Evolutionary conservation across 2,888 invertebrate genomes (phyloP).

Genomic region (Athetis lepigone): DNA sequence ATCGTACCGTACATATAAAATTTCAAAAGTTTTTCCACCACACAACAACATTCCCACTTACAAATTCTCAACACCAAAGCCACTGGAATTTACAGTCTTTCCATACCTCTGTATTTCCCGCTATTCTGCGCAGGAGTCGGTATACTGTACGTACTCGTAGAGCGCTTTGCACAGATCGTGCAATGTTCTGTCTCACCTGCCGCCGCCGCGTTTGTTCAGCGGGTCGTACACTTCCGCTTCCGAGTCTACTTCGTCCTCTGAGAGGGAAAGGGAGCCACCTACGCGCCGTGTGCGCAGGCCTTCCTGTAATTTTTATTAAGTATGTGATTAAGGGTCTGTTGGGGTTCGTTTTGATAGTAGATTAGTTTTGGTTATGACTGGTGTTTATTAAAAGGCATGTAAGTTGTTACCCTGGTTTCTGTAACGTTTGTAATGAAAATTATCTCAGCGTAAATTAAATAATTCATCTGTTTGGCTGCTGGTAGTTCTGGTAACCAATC

Average conservation of each 20-base stretch:
- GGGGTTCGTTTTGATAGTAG: neutral
- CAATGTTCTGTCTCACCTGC: conserved; percentile 86
- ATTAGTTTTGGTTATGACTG: neutral
- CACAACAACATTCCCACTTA: neutral
- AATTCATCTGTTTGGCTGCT: no score
- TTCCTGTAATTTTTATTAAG: conserved; percentile 78
- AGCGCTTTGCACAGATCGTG: conserved; percentile 88
- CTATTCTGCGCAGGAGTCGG: conserved; percentile 56
- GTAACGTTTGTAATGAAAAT: no score
- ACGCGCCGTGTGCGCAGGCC: conserved; percentile 91
- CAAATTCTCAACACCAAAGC: conserved; percentile 2
- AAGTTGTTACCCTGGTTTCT: no score
- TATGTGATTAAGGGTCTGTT: neutral
- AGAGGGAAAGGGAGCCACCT: conserved; percentile 95
- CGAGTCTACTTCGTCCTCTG: conserved; percentile 95
- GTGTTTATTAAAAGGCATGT: no score
- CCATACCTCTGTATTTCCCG: conserved; percentile 9
- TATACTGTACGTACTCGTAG: conserved; percentile 75
- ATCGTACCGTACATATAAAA: no score
- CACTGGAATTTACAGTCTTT: conserved; percentile 23
- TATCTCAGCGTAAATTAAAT: no score
- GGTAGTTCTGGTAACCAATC: no score
- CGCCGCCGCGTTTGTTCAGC: conserved; percentile 83
- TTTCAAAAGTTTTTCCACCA: no score
- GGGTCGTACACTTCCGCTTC: conserved; percentile 90